These are phyloP conservation scores for Sialia sialis DNA, from an alignment of 2,113 vertebrate genomes.

Conservation along the genomic window DNA sequence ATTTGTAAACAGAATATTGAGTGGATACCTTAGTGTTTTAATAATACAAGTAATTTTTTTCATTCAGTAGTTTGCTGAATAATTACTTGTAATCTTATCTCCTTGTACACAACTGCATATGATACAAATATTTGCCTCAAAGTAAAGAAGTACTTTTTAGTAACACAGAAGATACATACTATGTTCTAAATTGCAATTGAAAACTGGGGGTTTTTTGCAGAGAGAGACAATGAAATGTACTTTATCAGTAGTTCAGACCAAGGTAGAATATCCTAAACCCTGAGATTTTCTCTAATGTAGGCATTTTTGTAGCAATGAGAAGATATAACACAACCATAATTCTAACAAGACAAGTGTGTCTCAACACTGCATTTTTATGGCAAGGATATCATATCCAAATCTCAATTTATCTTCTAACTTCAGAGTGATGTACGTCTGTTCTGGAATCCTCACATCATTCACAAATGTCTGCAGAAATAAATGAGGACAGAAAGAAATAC, in stretches of 20 bases:
- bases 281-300: background rate
- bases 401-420: constrained; percentile 96
- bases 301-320: background rate
- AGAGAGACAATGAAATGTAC: background rate
- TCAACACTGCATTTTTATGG: background rate
- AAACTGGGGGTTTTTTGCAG: background rate
- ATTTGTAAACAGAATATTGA: background rate
- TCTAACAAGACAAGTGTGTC: background rate
- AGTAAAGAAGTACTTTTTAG: background rate
- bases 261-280: background rate
- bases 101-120: background rate
- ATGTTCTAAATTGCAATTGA: background rate
- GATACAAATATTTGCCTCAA: background rate
- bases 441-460: constrained; percentile 95
- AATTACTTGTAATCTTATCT: background rate
- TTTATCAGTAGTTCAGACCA: background rate
- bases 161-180: background rate
- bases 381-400: constrained; percentile 99
- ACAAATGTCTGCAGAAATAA: constrained; percentile 88
- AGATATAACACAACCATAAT: background rate
- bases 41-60: background rate
- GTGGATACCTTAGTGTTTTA: background rate
- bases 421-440: constrained; percentile 95
- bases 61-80: background rate
- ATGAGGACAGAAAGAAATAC: background rate